A percentile compares a stretch with the other conserved stretches of the same genome.
Evolutionary conservation across 2,113 vertebrate genomes (phyloP).

Genomic region (Scomber scombrus): DNA sequence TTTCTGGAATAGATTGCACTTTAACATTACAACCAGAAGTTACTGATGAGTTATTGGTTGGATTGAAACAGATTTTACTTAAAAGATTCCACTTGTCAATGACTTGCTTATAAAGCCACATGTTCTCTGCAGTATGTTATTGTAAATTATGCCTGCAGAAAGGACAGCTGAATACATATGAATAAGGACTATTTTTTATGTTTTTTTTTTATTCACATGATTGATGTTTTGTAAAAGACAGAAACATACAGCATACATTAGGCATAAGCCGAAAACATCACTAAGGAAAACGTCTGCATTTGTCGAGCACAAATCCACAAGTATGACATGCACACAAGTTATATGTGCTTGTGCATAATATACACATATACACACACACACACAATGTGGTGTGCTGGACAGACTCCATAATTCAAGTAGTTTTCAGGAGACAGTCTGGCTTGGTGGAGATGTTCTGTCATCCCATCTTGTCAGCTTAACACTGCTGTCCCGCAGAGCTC

Average conservation of each 20-base stretch:
- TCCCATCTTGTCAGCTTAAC: conserved; percentile 78
- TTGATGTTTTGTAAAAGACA: conserved; percentile 4
- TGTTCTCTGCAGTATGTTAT: conserved; percentile 5
- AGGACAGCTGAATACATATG: not conserved
- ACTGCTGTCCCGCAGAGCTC: conserved; percentile 59
- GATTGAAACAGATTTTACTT: conserved; percentile 21
- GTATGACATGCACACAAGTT: conserved; percentile 3
- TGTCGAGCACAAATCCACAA: conserved; percentile 32
- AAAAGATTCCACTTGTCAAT: conserved; percentile 1
- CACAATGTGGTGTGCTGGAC: conserved; percentile 30
- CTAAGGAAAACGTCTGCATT: not conserved
- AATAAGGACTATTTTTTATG: conserved; percentile 16
- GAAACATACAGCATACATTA: not conserved
- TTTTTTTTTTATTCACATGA: conserved; percentile 24
- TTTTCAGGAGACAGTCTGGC: conserved; percentile 64
- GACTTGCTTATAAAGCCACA: conserved; percentile 24
- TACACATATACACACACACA: not conserved
- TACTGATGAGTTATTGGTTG: conserved; percentile 1
- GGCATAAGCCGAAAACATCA: not conserved
- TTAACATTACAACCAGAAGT: not conserved
- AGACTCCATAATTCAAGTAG: conserved; percentile 72
- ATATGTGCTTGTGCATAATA: conserved; percentile 11
- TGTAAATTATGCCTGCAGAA: conserved; percentile 47
- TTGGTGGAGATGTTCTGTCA: conserved; percentile 77
- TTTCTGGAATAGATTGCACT: not conserved